phyloP scores from a whole-genome alignment of 2,888 invertebrate genomes.

The Aromia moschata region DNA sequence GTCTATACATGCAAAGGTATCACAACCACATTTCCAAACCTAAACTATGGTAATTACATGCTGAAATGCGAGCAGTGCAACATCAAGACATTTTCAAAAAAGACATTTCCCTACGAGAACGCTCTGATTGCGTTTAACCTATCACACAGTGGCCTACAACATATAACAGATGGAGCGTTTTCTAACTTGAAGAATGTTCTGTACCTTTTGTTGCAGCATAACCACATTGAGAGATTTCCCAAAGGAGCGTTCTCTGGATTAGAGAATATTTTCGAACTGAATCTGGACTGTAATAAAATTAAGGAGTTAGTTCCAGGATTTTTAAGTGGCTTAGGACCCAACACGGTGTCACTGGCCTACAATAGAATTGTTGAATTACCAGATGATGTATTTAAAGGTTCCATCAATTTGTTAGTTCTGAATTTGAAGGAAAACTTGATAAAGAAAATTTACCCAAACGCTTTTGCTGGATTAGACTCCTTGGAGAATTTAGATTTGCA shows the following conservation, averaged over 20 bases:
- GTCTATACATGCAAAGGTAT: conserved; percentile 52
- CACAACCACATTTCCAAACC: conserved; percentile 49
- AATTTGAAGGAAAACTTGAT: conserved; percentile 56
- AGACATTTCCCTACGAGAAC: conserved; percentile 53
- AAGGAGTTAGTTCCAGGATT: conserved; percentile 48
- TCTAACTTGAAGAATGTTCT: conserved; percentile 46
- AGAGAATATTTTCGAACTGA: conserved; percentile 53
- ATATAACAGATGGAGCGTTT: conserved; percentile 51
- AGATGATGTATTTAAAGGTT: conserved; percentile 50
- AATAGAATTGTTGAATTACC: conserved; percentile 52
- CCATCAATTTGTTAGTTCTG: conserved; percentile 49
- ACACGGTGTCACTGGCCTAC: conserved; percentile 48
- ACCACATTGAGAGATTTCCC: conserved; percentile 49
- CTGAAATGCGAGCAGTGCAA: conserved; percentile 53
- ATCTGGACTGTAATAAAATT: conserved; percentile 53
- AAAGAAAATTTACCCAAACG: conserved; percentile 46
- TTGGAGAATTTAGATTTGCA: conserved; percentile 54
- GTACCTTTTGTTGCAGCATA: conserved; percentile 52
- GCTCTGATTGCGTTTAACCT: conserved; percentile 51
- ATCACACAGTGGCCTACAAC: conserved; percentile 50
- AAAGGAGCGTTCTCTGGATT: conserved; percentile 53
- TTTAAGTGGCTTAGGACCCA: conserved; percentile 51
- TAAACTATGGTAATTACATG: conserved; percentile 53
- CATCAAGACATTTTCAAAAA: conserved; percentile 49
- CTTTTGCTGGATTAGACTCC: conserved; percentile 50